Base-by-base conservation (phyloP, 1,140 invertebrate genomes). In the Cydia strobilella region DNA sequence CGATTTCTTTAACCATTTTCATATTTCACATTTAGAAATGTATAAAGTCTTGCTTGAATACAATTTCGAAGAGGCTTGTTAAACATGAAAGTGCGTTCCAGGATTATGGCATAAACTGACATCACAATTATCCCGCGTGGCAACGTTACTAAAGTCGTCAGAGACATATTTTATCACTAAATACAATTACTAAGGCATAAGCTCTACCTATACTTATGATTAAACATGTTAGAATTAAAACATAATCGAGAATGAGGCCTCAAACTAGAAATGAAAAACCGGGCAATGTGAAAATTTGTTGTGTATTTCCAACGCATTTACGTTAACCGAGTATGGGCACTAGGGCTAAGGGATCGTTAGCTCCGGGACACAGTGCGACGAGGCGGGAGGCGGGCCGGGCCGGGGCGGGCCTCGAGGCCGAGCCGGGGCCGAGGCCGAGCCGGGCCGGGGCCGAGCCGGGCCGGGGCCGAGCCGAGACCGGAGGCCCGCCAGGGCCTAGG, bases 291-390 rank as follows among this genome's bases (percentile, higher is more conserved):
- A 85, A 86, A 89, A 88, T 87, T 83, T 86, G 54, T 85, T 82
- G 85, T 89, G 86, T 89, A 89, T 89, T 89, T 87, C 80, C 77
- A 84, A 84, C 81, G 83, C 77, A 81, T 79, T 84, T 74, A 75
- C 81, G 82, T 79, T 59, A 81, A 84, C 77, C 77, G 81, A 83
- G 78, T 77, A 71, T 73, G 51, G 74, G 73, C 76, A 73, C 27
- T 63, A 27, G 31, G 63, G 42, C 76, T 72, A 77, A 77, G 80
- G 79, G 75, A 77, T 79, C 77, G 75, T 79, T 79, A 80, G 76
- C 79, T 80, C 76, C 63, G 75, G 77, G 74, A 77, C 74, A 79
- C 74, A 79, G 78, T 77, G 65, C 75, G 79, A 72, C 54, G 73
- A 78, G 77, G 74, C 73, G 76, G 54, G 77, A 51, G 69, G 72